Percentiles rank a stretch among this genome's conserved stretches.
Evolutionary conservation across 2,888 invertebrate genomes (phyloP).

Genomic region (Alviniconcha strummeri): DNA sequence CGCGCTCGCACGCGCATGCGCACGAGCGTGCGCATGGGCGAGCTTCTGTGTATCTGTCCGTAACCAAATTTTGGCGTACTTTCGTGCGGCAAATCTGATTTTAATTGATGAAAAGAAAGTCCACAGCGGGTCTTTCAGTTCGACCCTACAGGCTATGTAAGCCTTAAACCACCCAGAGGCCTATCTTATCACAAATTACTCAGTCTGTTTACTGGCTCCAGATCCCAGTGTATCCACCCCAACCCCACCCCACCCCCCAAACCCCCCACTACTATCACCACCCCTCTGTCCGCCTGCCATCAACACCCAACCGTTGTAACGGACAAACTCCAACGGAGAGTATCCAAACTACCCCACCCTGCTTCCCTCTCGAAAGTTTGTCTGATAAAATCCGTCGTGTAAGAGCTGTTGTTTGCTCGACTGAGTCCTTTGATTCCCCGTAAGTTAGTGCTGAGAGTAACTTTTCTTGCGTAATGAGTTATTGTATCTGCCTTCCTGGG

Average conservation of each 20-base stretch:
- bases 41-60: too few relatives aligned
- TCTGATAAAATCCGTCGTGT: constrained; percentile 1
- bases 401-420: background rate
- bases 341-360: background rate
- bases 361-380: background rate
- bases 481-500: too few relatives aligned
- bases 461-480: too few relatives aligned
- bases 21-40: too few relatives aligned
- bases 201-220: background rate
- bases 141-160: too few relatives aligned
- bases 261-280: background rate
- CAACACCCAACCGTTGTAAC: background rate
- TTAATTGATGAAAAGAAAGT: too few relatives aligned
- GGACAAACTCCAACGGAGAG: background rate
- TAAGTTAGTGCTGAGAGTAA: background rate
- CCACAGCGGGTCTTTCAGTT: too few relatives aligned
- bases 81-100: too few relatives aligned
- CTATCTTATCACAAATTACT: too few relatives aligned
- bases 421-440: constrained; percentile 7
- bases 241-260: background rate
- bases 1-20: too few relatives aligned
- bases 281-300: background rate
- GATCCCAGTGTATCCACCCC: background rate
- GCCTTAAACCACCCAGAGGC: too few relatives aligned
- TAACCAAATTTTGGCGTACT: too few relatives aligned